Conservation (phyloP, 2,797 vertebrate species). For the Premnoplex brunnescens region DNA sequence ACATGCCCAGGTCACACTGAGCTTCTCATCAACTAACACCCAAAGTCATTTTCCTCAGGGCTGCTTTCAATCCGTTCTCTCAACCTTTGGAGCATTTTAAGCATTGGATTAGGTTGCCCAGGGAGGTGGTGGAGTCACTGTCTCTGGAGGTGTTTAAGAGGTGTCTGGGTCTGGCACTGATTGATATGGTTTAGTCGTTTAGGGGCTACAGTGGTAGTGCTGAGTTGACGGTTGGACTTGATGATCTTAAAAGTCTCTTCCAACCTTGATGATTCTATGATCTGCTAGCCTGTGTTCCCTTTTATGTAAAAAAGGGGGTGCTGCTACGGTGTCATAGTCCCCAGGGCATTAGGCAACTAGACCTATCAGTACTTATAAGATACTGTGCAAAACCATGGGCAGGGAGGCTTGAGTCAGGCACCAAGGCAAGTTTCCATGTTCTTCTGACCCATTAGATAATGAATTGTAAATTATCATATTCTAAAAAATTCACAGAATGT, state of each 20-base stretch:
- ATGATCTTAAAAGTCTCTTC: not conserved
- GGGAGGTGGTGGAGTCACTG: not conserved
- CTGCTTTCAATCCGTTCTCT: not conserved
- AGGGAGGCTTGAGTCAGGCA: not conserved
- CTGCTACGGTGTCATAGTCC: not conserved
- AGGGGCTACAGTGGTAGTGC: not conserved
- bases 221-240: not conserved
- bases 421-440: not conserved
- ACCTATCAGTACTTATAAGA: rapidly evolving
- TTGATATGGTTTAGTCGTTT: not conserved
- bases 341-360: not conserved
- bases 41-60: not conserved
- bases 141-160: not conserved
- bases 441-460: not conserved
- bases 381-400: not conserved
- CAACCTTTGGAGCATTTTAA: not conserved
- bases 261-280: not conserved
- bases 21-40: not conserved
- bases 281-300: not conserved
- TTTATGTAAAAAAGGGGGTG: too few species aligned
- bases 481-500: not conserved
- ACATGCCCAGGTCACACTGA: rapidly evolving
- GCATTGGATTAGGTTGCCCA: not conserved
- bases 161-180: not conserved
- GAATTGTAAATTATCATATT: not conserved